These are phyloP conservation scores for Junonia oenone DNA, from an alignment of 2,888 invertebrate species.

Conservation along the genomic window DNA sequence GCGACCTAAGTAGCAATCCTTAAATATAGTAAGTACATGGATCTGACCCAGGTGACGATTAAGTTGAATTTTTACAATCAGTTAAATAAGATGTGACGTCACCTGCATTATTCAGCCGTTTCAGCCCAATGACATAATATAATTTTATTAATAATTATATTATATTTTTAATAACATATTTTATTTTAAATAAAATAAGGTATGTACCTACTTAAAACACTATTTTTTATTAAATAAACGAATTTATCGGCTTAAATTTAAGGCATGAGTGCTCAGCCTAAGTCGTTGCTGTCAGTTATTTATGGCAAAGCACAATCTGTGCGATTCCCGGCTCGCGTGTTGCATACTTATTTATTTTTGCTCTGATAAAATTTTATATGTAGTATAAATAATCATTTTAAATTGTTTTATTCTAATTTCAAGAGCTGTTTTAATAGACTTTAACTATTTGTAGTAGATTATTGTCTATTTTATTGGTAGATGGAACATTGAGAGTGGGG, in stretches of 20 bases:
- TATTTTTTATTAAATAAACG: too few species aligned
- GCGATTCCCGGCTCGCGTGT: constrained; percentile 7
- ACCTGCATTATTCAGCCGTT: too few species aligned
- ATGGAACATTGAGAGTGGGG: background rate
- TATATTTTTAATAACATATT: too few species aligned
- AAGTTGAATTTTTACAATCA: too few species aligned
- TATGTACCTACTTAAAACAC: too few species aligned
- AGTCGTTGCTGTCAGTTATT: constrained; percentile 6
- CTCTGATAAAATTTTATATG: constrained; percentile 6
- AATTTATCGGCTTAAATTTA: background rate
- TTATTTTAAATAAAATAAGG: too few species aligned
- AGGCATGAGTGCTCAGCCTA: background rate
- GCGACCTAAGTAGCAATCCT: too few species aligned
- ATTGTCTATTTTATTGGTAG: too few species aligned
- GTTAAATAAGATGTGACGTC: too few species aligned
- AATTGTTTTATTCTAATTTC: background rate
- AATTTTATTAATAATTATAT: background rate
- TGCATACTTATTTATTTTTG: constrained; percentile 9
- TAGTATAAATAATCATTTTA: background rate
- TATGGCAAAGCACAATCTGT: constrained; percentile 7
- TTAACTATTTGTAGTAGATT: background rate
- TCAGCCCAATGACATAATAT: too few species aligned
- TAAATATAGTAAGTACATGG: too few species aligned
- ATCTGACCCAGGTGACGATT: too few species aligned
- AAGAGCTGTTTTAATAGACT: background rate